Conservation (phyloP, 2,113 vertebrate genomes). For the Sakesphorus luctuosus region DNA sequence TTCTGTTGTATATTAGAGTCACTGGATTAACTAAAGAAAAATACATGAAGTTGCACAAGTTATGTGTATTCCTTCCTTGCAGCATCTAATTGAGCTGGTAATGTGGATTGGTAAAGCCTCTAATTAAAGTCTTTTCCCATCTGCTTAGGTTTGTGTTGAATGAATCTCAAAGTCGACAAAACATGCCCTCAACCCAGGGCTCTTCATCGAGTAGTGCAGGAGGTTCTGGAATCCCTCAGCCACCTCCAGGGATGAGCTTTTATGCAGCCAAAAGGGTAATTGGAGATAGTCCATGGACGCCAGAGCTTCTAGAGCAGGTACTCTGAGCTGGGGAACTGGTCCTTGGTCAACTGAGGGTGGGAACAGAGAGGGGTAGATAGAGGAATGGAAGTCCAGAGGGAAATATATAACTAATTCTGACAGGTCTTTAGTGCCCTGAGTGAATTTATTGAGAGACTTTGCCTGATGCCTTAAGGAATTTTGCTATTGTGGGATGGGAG, state of each 20-base stretch:
- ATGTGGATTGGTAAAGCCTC: background rate
- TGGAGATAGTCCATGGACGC: constrained; percentile 94
- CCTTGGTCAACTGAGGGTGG: background rate
- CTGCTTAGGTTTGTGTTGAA: constrained; percentile 90
- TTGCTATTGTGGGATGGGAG: accelerated
- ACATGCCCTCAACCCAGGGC: constrained; percentile 83
- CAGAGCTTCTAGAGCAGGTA: constrained; percentile 97
- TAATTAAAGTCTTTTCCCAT: background rate
- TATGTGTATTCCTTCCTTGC: background rate
- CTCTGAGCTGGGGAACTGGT: background rate
- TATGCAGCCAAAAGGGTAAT: constrained; percentile 95
- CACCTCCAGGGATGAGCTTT: constrained; percentile 96
- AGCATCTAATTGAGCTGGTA: background rate
- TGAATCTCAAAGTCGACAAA: constrained; percentile 90
- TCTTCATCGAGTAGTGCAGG: constrained; percentile 71
- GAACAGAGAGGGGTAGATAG: accelerated
- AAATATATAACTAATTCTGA: background rate
- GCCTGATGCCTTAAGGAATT: background rate
- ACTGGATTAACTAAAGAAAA: background rate
- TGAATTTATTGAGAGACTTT: background rate
- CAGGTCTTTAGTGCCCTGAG: background rate
- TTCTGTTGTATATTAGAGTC: background rate
- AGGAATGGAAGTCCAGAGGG: background rate
- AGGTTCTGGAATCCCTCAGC: constrained; percentile 88
- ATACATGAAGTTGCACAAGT: background rate